A percentile compares a stretch with the other conserved stretches of the same genome.
These are phyloP conservation scores for Axea sp. DNA, from an alignment of 2,888 invertebrate species.

Conservation along the genomic window DNA sequence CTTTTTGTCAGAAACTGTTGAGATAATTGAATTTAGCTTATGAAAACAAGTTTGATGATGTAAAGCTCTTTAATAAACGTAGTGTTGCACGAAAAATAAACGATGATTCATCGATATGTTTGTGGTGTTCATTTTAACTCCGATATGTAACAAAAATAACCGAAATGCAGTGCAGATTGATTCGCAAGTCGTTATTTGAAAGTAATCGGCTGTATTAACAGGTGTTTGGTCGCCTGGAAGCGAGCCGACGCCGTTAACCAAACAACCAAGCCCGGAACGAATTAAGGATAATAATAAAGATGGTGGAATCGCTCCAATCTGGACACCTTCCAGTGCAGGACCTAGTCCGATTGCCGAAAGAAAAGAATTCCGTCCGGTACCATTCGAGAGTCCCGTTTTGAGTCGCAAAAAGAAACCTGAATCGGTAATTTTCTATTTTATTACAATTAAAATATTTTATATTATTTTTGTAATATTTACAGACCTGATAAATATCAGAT, in stretches of 20 bases:
- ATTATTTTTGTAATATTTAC: too few species aligned
- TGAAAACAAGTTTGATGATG: conserved; percentile 19
- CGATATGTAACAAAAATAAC: conserved; percentile 23
- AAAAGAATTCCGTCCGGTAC: conserved; percentile 90
- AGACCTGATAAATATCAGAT: too few species aligned
- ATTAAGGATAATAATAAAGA: conserved; percentile 80
- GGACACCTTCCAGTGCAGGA: conserved; percentile 87
- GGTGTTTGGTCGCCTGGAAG: conserved; percentile 84
- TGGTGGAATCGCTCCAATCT: conserved; percentile 85
- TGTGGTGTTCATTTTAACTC: conserved; percentile 9
- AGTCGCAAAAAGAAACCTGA: conserved; percentile 80
- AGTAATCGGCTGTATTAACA: conserved; percentile 67
- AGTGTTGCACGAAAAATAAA: conserved; percentile 31
- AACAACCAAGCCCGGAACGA: conserved; percentile 78
- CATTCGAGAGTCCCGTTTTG: conserved; percentile 85
- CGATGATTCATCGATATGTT: conserved; percentile 18
- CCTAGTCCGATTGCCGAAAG: conserved; percentile 87
- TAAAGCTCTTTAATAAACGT: conserved; percentile 27
- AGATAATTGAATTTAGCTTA: too few species aligned
- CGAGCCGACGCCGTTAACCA: conserved; percentile 74
- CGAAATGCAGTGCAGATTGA: conserved; percentile 1
- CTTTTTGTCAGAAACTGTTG: too few species aligned
- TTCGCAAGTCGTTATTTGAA: background rate
- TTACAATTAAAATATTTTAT: too few species aligned
- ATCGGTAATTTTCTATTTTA: too few species aligned